These are phyloP conservation scores for Oeneis ivallda DNA, from an alignment of 2,888 invertebrate species.

Conservation along the genomic window DNA sequence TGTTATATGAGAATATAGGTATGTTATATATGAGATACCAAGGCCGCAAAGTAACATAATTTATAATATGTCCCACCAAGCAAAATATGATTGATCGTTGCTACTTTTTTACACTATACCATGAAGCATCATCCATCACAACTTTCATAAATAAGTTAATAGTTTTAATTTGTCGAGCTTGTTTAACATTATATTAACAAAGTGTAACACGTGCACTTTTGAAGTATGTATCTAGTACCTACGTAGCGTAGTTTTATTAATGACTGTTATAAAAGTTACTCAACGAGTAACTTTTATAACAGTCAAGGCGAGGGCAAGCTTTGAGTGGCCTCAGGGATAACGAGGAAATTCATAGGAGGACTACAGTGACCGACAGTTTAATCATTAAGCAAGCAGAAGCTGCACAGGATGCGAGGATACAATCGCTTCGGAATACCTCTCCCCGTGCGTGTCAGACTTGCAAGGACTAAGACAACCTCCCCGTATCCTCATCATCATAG, in stretches of 20 bases:
- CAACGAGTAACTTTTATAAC: too few species aligned
- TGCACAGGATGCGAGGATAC: too few species aligned
- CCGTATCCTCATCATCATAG: neutral
- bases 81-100: conserved; percentile 1
- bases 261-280: too few species aligned
- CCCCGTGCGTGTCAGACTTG: too few species aligned
- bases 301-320: too few species aligned
- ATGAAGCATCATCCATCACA: conserved; percentile 2
- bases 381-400: too few species aligned
- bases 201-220: neutral
- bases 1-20: too few species aligned
- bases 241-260: too few species aligned
- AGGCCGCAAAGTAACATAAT: neutral
- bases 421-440: too few species aligned
- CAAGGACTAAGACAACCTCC: neutral
- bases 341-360: too few species aligned
- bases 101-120: neutral
- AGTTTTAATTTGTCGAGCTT: conserved; percentile 2
- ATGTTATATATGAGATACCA: neutral
- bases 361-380: too few species aligned
- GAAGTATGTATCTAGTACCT: neutral
- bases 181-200: neutral
- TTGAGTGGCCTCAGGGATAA: too few species aligned
- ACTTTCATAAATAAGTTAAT: conserved; percentile 17
- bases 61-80: neutral